Evolutionary conservation across 2,797 vertebrate species (phyloP), one percentile per base, ranked within the genome.

Genomic region (Alectoris magna): DNA sequence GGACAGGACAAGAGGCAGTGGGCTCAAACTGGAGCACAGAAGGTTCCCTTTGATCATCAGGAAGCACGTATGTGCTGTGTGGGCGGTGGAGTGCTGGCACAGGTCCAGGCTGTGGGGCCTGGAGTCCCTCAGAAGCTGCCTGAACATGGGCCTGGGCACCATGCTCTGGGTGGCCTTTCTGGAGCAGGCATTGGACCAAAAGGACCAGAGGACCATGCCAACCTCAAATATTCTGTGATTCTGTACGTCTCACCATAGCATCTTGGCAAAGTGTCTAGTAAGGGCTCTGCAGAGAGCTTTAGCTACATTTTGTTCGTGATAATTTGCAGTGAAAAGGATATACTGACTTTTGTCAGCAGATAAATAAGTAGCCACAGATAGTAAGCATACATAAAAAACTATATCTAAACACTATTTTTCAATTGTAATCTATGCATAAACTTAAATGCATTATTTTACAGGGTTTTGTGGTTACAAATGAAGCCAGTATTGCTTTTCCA

Each of bases 401-500:
- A 7, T 78, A 60, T 60, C 23, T 60, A 90, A 90, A 60, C 63
- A 43, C 0, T 79, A 43, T 78, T 92, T 92, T 91, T 48, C 85
- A 80, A 39, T 70, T 11, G 11, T 86, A 39, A 53, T 59, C 39
- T 91, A 22, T 81, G 31, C 24, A 51, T 84, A 91, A 94, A 43
- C 14, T 89, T 93, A 39, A 77, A 76, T 46, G 62, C 16, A 43
- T 89, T 34, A 34, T 64, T 11, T 48, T 59, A 76, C 9, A 56
- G 38, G 56, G 72, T 86, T 84, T 90, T 71, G 36, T 88, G 9
- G 12, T 88, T 81, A 24, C 76, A 12, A 74, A 56, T 49, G 49
- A 88, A 81, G 38, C 7, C 34, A 66, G 10, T 95, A 48, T 79
- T 68, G 27, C 53, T 79, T 94, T 96, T 80, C 71, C 67, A 80